These are phyloP conservation scores for Carassius auratus DNA, from an alignment of 2,113 vertebrate species.

Conservation along the genomic window DNA sequence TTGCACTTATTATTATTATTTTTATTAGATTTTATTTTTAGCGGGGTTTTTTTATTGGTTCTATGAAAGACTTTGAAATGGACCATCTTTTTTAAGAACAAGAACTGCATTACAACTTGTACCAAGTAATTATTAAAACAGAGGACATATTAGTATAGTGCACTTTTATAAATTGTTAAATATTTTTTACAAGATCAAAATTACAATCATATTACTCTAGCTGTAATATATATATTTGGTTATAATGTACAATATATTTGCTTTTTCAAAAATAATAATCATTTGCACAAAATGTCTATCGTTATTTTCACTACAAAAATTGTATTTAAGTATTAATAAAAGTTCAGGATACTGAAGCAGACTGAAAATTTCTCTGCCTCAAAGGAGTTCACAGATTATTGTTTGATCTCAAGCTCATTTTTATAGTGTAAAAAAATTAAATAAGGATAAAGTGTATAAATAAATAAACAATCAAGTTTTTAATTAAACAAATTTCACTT, in stretches of 20 bases:
- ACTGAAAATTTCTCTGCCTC: neutral
- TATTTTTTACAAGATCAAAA: conserved; percentile 47
- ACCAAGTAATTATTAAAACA: conserved; percentile 8
- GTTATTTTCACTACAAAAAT: conserved; percentile 50
- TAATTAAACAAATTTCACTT: neutral
- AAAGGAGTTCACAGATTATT: neutral
- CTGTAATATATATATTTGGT: conserved; percentile 44
- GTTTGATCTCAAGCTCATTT: no score
- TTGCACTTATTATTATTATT: neutral
- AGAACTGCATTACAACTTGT: conserved; percentile 1
- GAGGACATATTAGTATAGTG: conserved; percentile 3
- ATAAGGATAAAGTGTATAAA: neutral
- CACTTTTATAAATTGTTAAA: conserved; percentile 49
- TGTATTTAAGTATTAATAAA: conserved; percentile 44
- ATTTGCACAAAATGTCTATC: conserved; percentile 51
- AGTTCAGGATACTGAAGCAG: neutral
- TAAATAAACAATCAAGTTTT: neutral
- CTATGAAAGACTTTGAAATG: neutral
- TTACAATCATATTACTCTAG: conserved; percentile 24
- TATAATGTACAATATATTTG: conserved; percentile 4
- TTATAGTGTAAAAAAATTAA: neutral
- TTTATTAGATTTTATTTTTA: neutral
- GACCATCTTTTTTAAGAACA: conserved; percentile 3
- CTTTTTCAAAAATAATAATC: neutral
- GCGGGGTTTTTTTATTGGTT: neutral